phyloP scores from a whole-genome alignment of 2,113 vertebrate species.

The Castor canadensis region DNA sequence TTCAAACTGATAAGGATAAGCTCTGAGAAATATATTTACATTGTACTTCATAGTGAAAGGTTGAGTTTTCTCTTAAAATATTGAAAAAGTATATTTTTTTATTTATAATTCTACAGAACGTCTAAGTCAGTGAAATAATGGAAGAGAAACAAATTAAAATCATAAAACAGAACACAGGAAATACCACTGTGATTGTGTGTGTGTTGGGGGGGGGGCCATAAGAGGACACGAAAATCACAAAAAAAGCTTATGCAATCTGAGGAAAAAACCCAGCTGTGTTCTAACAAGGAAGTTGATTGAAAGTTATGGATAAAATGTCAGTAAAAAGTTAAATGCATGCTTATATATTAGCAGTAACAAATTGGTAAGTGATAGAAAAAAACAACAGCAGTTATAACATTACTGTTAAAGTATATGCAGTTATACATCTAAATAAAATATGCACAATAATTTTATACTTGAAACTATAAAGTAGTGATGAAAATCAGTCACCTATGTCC shows the following conservation, averaged over 20 bases:
- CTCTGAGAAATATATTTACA: neutral
- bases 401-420: neutral
- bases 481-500: neutral
- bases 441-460: neutral
- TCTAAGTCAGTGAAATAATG: neutral
- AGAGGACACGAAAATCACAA: neutral
- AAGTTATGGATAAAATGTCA: neutral
- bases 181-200: neutral
- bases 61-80: neutral
- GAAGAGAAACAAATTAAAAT: neutral
- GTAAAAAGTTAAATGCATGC: neutral
- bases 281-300: neutral
- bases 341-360: neutral
- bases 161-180: neutral
- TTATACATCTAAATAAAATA: neutral
- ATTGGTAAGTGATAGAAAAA: neutral
- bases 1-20: too few species aligned
- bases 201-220: neutral
- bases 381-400: neutral
- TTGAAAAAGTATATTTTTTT: too few species aligned
- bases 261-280: neutral
- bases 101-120: neutral
- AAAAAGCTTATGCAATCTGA: neutral
- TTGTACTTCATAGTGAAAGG: neutral
- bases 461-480: neutral